Conservation (phyloP, 2,113 vertebrate genomes). For the Hydrochoerus hydrochaeris region DNA sequence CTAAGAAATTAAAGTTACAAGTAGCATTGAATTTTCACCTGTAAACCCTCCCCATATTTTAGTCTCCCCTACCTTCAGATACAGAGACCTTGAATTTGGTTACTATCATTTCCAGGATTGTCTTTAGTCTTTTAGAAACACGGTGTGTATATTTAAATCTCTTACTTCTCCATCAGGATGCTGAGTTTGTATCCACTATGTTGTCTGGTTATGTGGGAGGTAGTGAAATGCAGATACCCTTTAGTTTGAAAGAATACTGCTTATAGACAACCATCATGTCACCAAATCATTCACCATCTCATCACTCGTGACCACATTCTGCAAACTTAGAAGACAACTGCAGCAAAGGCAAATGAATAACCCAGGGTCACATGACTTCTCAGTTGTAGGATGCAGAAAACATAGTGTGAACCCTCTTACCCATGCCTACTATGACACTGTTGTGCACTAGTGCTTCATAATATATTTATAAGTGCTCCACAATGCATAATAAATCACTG, state of each 20-base stretch:
- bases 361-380: neutral
- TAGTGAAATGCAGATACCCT: neutral
- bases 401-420: neutral
- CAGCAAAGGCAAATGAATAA: neutral
- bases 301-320: neutral
- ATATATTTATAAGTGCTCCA: slow-evolving; percentile 76
- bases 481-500: slow-evolving; percentile 73
- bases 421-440: neutral
- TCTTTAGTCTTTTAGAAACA: neutral
- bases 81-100: neutral
- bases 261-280: neutral
- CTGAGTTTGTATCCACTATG: neutral
- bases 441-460: slow-evolving; percentile 64
- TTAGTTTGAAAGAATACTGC: neutral
- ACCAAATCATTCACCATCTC: neutral
- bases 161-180: neutral
- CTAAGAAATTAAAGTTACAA: slow-evolving; percentile 10
- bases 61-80: neutral
- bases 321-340: neutral
- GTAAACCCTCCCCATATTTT: neutral
- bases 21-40: neutral
- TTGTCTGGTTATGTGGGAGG: neutral
- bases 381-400: neutral
- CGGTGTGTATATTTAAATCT: neutral
- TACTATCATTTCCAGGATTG: neutral